Conservation (phyloP, 2,797 vertebrate genomes). For the Odontamblyopus lacepedii region DNA sequence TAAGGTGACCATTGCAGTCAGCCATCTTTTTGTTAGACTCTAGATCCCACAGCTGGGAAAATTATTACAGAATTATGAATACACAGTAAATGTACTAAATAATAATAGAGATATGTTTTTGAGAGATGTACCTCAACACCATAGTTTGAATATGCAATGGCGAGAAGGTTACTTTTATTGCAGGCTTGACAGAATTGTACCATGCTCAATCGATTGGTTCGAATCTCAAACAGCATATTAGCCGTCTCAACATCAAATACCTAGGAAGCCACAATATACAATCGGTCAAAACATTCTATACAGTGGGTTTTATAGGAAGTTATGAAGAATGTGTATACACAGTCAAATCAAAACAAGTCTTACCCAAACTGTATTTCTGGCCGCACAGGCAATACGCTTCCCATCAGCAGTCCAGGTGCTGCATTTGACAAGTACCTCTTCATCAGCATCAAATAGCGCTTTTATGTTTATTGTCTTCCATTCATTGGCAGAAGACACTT, state of each 20-base stretch:
- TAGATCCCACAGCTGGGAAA: conserved; percentile 88
- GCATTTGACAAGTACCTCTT: conserved; percentile 87
- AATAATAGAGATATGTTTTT: not conserved
- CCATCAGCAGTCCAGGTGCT: conserved; percentile 90
- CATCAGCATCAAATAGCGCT: conserved; percentile 77
- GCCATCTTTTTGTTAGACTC: conserved; percentile 86
- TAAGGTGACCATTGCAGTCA: conserved; percentile 93
- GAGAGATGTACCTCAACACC: conserved; percentile 86
- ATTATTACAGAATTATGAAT: not conserved
- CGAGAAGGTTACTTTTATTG: conserved; percentile 84
- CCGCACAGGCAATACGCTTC: conserved; percentile 81
- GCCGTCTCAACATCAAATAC: conserved; percentile 83
- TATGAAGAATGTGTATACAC: not conserved
- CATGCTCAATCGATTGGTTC: conserved; percentile 80
- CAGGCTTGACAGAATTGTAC: conserved; percentile 92
- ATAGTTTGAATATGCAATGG: conserved; percentile 90
- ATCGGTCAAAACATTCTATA: not conserved
- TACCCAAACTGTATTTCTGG: conserved; percentile 87
- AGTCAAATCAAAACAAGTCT: conserved; percentile 54
- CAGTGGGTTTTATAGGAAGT: not conserved
- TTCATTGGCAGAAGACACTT: conserved; percentile 83
- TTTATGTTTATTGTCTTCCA: conserved; percentile 84
- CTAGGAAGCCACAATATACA: conserved; percentile 57
- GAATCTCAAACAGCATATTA: conserved; percentile 80
- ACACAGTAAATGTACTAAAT: not conserved